Evolutionary conservation across 2,113 vertebrate species (phyloP).

Genomic region (Platysteira castanea): DNA sequence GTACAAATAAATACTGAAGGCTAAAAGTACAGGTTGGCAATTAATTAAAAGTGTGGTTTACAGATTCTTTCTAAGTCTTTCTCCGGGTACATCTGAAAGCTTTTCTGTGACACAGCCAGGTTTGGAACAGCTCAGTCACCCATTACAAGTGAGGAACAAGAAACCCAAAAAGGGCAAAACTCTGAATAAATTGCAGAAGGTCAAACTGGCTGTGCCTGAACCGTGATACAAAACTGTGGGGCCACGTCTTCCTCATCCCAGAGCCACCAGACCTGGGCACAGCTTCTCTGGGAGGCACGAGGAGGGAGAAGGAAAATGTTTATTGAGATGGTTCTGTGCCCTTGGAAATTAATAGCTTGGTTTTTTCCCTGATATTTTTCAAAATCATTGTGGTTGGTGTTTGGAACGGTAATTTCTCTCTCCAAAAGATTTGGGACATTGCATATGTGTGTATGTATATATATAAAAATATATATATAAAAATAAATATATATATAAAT

Average conservation of each 20-base stretch:
- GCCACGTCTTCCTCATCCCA: not conserved
- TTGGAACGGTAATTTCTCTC: not conserved
- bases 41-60: slow-evolving; percentile 28
- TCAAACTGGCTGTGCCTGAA: not conserved
- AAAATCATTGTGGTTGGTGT: not conserved
- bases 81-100: slow-evolving; percentile 15
- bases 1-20: not conserved
- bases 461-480: too few species aligned
- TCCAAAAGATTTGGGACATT: not conserved
- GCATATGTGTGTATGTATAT: too few species aligned
- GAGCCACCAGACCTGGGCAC: not conserved
- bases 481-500: too few species aligned
- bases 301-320: not conserved
- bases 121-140: not conserved
- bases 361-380: not conserved
- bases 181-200: not conserved
- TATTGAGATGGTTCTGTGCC: not conserved
- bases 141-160: not conserved
- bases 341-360: not conserved
- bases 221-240: not conserved
- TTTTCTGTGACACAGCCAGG: slow-evolving; percentile 50
- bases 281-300: not conserved
- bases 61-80: not conserved
- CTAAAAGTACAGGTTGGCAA: slow-evolving; percentile 1
- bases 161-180: not conserved